Base-by-base conservation (phyloP, 2,113 vertebrate species). In the Seriola rivoliana region DNA sequence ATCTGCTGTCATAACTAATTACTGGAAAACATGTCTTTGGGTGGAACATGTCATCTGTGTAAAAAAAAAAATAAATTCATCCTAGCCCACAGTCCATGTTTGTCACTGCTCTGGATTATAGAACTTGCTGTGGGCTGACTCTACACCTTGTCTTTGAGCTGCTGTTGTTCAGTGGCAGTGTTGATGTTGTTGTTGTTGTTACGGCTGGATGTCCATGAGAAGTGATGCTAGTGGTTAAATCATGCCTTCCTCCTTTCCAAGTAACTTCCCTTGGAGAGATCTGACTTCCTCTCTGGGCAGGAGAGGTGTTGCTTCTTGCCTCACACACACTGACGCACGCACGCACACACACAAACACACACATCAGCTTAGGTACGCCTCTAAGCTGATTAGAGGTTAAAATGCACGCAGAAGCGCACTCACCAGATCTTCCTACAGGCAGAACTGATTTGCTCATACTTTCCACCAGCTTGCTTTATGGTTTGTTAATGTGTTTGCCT, bases 161-260 rank as follows among this genome's bases (percentile, higher is more conserved):
- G 12, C 29, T 72, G 70, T 48, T 42, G 62, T 76, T 75, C 10
- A 29, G 32, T 54, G 8, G 11, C 25, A 21, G 32, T 58, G 87
- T 77, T 77, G 59, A 80, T 75, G 40, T 23, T 59, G 84, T 21
- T 64, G 87, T 80, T 58, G 87, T 77, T 77, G 59, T 82, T 75
- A 38, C 9, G 58, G 63, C 59, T 34, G 46, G 78, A 72, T 63
- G 50, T 72, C 64, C 13, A 16, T 36, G 21, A 69, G 54, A 58
- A 59, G 44, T 8, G 3, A n/a, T 0, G 42, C 79, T 14, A 34
- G 52, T 70, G 63, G 42, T 81, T 82, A 57, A 46, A 75, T 75
- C 65, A 57, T 5, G 25, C 38, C 70, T 44, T 23, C 34, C 36
- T 79, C 42, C 34, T 55, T 79, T 80, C 52, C 11, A 52, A 63